Percentiles rank a stretch among this genome's conserved stretches.
Evolutionary conservation across 2,888 invertebrate genomes (phyloP).

Genomic region (Rhagophthalmus giganteus): DNA sequence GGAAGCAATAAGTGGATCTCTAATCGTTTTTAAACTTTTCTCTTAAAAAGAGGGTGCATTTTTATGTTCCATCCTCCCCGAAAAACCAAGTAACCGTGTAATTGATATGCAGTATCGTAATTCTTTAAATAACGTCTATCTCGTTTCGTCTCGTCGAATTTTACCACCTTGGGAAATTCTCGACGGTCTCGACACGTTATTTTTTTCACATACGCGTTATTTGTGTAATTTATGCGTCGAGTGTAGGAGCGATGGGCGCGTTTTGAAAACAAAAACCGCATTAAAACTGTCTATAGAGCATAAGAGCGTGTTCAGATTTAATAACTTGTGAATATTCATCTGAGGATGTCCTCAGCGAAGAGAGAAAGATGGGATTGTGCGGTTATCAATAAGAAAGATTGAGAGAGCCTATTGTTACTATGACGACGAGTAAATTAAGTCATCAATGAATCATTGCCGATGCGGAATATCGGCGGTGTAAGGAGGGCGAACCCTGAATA

Average conservation of each 20-base stretch:
- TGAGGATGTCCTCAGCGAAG: constrained; percentile 41
- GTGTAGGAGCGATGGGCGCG: background rate
- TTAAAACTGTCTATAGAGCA: constrained; percentile 33
- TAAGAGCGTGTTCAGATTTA: constrained; percentile 56
- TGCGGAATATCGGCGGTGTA: constrained; percentile 40
- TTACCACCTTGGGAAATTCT: too few species aligned
- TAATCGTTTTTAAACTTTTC: constrained; percentile 54
- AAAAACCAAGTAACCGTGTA: constrained; percentile 30
- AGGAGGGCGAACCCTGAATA: constrained; percentile 40
- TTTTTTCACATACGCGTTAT: background rate
- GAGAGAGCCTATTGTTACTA: constrained; percentile 37
- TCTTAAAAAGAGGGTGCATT: constrained; percentile 51
- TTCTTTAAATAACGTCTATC: constrained; percentile 16
- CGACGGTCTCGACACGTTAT: too few species aligned
- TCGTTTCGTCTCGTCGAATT: constrained; percentile 1
- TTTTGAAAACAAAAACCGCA: constrained; percentile 26
- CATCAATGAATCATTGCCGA: constrained; percentile 44
- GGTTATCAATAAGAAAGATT: constrained; percentile 30
- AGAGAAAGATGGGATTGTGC: constrained; percentile 34
- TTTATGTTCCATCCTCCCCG: constrained; percentile 43
- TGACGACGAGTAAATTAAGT: constrained; percentile 42
- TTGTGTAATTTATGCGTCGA: background rate
- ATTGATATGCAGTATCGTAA: constrained; percentile 32
- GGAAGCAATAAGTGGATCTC: constrained; percentile 50
- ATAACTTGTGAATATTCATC: constrained; percentile 58